Base-by-base conservation (phyloP, 2,113 vertebrate genomes). In the Mobula birostris region DNA sequence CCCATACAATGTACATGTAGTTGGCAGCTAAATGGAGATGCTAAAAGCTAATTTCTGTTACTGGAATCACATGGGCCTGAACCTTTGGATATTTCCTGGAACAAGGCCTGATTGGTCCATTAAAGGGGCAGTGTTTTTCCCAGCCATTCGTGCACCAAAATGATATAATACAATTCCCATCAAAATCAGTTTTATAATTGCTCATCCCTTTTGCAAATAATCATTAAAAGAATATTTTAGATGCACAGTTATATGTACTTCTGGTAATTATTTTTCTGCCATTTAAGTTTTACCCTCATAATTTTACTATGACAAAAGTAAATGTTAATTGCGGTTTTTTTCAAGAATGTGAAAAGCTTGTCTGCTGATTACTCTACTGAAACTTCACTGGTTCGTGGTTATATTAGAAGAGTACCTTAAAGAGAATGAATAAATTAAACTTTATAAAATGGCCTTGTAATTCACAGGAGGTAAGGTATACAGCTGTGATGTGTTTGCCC, bases 261-360 rank as follows among this genome's bases (percentile, higher is more conserved):
- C 7, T 85, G 8, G 27, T 85, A 8, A 24, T 21, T 58, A 24
- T 85, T 58, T 83, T 83, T 11, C 1, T 9, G 7, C 48, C 48
- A 85, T 85, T 58, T 61, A 61, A 58, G 2, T 61, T 85, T 58
- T 58, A 48, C 24, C 2, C 82, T 85, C 82, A 85, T 85, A 58
- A 85, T 58, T 85, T 48, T 58, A 29, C 82, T 58, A 58, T 58
- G 82, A 58, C 82, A 58, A 85, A 85, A 29, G 48, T 56, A 85
- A 85, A 85, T 85, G 48, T 85, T 85, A 85, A 85, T 85, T 85
- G 82, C 61, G 9, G 4, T 85, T 85, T 83, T 61, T 85, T 61
- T 27, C 4, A 56, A 58, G 58, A 74, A 74, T 21, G 19, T 61
- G 14, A 24, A 85, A 58, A 29, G 27, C 48, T 85, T 85, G 56